A percentile compares a stretch with the other conserved stretches of the same genome.
Conservation (phyloP, 1,140 invertebrate genomes). For the Ips nitidus region DNA sequence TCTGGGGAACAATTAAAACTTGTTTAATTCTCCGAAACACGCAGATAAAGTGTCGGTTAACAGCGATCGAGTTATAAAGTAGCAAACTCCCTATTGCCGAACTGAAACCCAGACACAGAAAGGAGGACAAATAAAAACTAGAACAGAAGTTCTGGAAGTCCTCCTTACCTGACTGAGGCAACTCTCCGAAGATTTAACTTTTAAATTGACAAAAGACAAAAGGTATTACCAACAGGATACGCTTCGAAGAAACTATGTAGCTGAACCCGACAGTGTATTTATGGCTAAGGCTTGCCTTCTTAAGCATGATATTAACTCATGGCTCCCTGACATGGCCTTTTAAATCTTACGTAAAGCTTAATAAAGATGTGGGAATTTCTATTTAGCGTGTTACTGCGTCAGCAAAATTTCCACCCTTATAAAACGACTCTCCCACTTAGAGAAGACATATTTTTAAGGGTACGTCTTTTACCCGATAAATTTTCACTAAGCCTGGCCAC, state of each 20-base stretch:
- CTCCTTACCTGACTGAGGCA: conserved; percentile 17
- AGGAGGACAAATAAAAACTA: conserved; percentile 9
- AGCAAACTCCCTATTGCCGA: conserved; percentile 10
- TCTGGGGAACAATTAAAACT: conserved; percentile 5
- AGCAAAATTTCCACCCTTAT: conserved; percentile 19
- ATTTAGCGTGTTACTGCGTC: conserved; percentile 23
- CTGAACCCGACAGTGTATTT: conserved; percentile 23
- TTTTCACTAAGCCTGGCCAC: too few relatives aligned
- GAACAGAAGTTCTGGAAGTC: conserved; percentile 14
- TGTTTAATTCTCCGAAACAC: conserved; percentile 11
- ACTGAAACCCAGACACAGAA: background rate
- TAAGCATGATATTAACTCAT: conserved; percentile 32
- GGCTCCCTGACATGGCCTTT: conserved; percentile 24
- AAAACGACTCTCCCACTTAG: background rate
- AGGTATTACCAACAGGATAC: conserved; percentile 31
- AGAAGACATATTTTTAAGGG: background rate
- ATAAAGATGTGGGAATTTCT: conserved; percentile 32
- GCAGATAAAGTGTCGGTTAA: conserved; percentile 5
- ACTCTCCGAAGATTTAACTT: conserved; percentile 36
- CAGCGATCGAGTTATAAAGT: conserved; percentile 21
- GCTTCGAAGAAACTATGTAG: conserved; percentile 23
- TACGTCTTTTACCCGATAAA: too few relatives aligned
- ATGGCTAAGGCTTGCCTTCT: conserved; percentile 24
- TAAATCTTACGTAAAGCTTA: conserved; percentile 32
- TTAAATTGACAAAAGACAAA: conserved; percentile 38